Conservation (phyloP, 1,140 invertebrate species). For the Drosophila repleta region DNA sequence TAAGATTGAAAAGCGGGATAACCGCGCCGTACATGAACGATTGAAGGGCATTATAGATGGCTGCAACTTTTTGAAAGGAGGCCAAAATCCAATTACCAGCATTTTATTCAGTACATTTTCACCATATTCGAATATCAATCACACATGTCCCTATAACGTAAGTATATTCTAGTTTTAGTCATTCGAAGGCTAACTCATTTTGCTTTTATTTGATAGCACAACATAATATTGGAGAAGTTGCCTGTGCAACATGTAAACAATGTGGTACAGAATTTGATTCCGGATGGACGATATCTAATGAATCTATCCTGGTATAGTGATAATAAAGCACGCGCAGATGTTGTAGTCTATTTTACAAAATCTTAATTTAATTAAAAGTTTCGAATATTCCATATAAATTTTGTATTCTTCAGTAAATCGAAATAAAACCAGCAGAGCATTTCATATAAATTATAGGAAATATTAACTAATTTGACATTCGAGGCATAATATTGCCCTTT, state of each 20-base stretch:
- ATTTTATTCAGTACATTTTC: conserved; percentile 18
- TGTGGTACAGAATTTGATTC: conserved; percentile 34
- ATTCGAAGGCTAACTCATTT: too few species aligned
- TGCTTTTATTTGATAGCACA: conserved; percentile 12
- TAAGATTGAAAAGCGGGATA: conserved; percentile 40
- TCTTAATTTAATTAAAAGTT: too few species aligned
- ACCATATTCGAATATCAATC: conserved; percentile 50
- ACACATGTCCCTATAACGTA: conserved; percentile 58
- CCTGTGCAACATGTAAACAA: conserved; percentile 48
- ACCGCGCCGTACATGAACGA: conserved; percentile 22
- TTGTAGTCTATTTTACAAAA: conserved; percentile 50
- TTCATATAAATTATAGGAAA: too few species aligned
- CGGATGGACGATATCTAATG: conserved; percentile 45
- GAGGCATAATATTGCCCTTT: too few species aligned
- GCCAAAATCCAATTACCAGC: conserved; percentile 40
- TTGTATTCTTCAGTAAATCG: too few species aligned
- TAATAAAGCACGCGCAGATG: neutral
- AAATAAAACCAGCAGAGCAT: too few species aligned
- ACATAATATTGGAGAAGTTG: conserved; percentile 51
- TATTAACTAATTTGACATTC: too few species aligned
- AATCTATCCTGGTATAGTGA: conserved; percentile 23
- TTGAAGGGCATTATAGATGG: conserved; percentile 31
- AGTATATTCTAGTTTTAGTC: neutral
- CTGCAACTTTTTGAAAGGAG: conserved; percentile 48
- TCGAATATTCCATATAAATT: too few species aligned